Evolutionary conservation across 2,888 invertebrate genomes (phyloP).

Genomic region (Orchesellides sinensis): DNA sequence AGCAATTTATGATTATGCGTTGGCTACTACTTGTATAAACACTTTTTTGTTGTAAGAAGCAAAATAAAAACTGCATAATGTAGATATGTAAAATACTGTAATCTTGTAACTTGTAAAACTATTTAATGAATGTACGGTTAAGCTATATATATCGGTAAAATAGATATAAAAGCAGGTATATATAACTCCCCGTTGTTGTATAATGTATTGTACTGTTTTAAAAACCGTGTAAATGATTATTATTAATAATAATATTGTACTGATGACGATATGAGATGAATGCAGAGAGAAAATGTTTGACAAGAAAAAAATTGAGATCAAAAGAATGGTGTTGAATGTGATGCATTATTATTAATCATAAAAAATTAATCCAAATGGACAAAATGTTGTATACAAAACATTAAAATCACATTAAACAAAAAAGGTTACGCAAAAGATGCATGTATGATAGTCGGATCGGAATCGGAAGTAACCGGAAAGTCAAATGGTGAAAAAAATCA

Average conservation of each 20-base stretch:
- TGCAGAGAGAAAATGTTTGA: no score
- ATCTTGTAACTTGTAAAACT: no score
- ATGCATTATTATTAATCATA: no score
- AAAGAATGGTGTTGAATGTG: not conserved
- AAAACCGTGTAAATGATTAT: constrained; percentile 50
- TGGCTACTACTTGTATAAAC: no score
- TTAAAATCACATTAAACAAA: not conserved
- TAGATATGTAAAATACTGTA: constrained; percentile 21
- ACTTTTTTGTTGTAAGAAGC: no score
- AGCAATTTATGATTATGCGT: not conserved
- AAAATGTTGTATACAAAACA: not conserved
- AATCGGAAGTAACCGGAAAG: not conserved
- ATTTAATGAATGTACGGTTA: constrained; percentile 19
- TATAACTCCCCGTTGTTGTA: constrained; percentile 57
- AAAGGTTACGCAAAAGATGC: not conserved
- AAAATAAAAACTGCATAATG: no score
- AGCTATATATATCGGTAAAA: not conserved
- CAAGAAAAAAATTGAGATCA: no score
- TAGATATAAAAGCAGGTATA: constrained; percentile 11
- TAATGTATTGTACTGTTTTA: constrained; percentile 57
- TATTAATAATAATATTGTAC: constrained; percentile 22
- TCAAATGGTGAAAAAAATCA: constrained; percentile 2
- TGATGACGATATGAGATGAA: constrained; percentile 15
- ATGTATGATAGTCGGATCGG: no score
- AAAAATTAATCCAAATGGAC: not conserved